A percentile compares a stretch with the other conserved stretches of the same genome.
phyloP scores from a whole-genome alignment of 1,140 invertebrate species.

The Drosophila obscura region DNA sequence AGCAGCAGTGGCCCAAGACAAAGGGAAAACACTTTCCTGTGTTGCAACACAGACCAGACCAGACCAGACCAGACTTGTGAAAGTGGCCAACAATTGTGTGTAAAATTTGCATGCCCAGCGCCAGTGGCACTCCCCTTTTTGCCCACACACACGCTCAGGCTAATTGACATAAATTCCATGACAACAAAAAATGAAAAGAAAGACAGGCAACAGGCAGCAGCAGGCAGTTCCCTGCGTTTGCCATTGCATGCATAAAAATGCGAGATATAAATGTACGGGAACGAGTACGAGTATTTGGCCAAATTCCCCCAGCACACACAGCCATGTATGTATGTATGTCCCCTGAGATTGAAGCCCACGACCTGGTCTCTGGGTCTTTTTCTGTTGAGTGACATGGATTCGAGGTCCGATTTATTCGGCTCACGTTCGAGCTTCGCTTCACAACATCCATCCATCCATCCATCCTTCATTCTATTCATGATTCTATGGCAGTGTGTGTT shows the following conservation, averaged over 20 bases:
- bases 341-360: neutral
- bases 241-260: conserved; percentile 64
- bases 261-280: conserved; percentile 35
- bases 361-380: neutral
- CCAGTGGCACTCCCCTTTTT: conserved; percentile 25
- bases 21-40: conserved; percentile 74
- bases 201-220: neutral
- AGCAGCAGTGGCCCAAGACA: conserved; percentile 20
- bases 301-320: conserved; percentile 51
- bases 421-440: conserved; percentile 49
- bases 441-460: too few species aligned
- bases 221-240: conserved; percentile 39
- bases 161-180: conserved; percentile 80
- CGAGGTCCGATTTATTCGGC: conserved; percentile 69
- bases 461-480: conserved; percentile 34
- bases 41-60: conserved; percentile 47
- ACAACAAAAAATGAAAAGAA: conserved; percentile 50
- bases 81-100: conserved; percentile 65
- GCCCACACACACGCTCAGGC: conserved; percentile 20
- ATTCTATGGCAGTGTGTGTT: conserved; percentile 65
- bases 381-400: conserved; percentile 73
- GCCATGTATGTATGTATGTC: neutral
- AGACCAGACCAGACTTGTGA: conserved; percentile 48
- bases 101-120: conserved; percentile 70
- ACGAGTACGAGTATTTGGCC: conserved; percentile 47